Base-by-base conservation (phyloP, 2,797 vertebrate species). In the Pogonophryne albipinna region DNA sequence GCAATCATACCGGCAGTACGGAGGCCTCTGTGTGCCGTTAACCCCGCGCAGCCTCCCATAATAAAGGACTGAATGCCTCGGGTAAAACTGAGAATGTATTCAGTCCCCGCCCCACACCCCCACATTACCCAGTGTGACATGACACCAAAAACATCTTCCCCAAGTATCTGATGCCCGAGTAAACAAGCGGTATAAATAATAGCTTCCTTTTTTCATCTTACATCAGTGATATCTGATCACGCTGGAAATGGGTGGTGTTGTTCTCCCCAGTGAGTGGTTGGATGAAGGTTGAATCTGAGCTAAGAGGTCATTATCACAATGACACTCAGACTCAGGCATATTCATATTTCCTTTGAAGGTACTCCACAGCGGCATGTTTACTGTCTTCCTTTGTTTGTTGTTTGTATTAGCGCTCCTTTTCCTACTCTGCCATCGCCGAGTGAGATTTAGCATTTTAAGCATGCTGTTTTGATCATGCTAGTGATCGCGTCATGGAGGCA, bases 381-480 rank as follows among this genome's bases (percentile, higher is more conserved):
- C 50, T 57, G 56, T 65, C 45, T 63, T 14, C 50, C 72, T 66
- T 79, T 80, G 58, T 67, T 75, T 78, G 67, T 52, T 83, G 84
- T 90, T 92, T 89, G 78, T 79, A 76, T 81, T 89, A 52, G 47
- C 34, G 62, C 76, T 73, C 66, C 60, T 42, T 67, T 78, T 77
- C 76, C 67, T 67, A 83, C 75, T 59, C 66, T 52, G 64, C 58
- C 74, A 66, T 76, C 15, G 34, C 62, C 4, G 57, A 61, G 63
- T 42, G 71, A 65, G 79, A 81, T 79, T 92, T 82, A 82, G 87
- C 88, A 91, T 91, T 88, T 91, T 75, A 83, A 86, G 83, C 69
- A 31, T 63, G 79, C 52, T 78, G 88, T 91, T 94, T 93, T 93
- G 90, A 94, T 94, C 92, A 92, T 82, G 87, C 78, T 79, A 89